Base-by-base conservation (phyloP, 1,140 invertebrate species). In the Uloborus diversus region DNA sequence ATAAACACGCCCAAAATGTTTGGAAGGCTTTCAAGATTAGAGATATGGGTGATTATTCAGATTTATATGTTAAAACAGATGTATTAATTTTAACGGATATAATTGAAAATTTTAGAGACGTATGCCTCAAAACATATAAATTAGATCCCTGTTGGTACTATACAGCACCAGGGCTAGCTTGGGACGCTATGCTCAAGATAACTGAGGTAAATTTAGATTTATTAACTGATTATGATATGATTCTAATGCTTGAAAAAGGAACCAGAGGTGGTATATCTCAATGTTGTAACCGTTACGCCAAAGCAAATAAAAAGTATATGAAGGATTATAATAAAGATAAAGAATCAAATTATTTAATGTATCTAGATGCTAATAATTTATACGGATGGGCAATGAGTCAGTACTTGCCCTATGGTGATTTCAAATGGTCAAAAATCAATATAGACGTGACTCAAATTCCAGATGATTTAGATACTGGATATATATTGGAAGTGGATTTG, bases 191-290 rank as follows among this genome's bases (percentile, higher is more conserved):
- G 14, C 23, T 73, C 5, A 80, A 66, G 20, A 35, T 17, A 3
- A 80, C 28, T 14, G 23, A 35, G 4, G 42, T 70, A 37, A 25
- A 68, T 17, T 53, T 80, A 37, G 66, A 70, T 14, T 53, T 80
- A 70, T 42, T 70, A 23, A 27, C n/a, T 30, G 23, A 70, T 37
- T 61, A 70, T 28, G 56, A 62, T n/a, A 70, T 80, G 66, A 42
- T 84, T 65, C 53, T 83, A 49, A 76, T 85, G 83, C 70, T 86
- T 69, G 85, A 86, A 59, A 85, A 86, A 71, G 78, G 69, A 47
- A 82, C 79, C 20, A 65, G 83, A 68, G 82, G 83, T 7, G 81
- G 83, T 28, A 81, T 85, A 13, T 32, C 59, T 20, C 80, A 81
- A 51, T 35, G 69, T 20, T 35, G 56, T n/a, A 82, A 83, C 28